Percentiles rank a stretch among this genome's conserved stretches.
Evolutionary conservation across 2,888 invertebrate genomes (phyloP).

Genomic region (Abrostola tripartita): DNA sequence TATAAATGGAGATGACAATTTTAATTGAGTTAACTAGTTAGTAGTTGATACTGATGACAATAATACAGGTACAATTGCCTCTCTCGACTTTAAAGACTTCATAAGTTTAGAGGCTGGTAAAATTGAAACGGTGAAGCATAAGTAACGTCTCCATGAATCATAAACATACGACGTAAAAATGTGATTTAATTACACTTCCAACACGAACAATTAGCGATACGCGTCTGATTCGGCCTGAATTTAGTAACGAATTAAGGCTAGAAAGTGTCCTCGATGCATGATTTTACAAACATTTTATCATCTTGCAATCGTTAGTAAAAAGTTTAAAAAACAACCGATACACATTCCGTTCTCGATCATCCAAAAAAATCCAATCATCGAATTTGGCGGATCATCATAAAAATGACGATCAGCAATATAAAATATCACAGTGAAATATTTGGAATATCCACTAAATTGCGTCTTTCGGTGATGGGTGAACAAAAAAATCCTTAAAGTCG

Average conservation of each 20-base stretch:
- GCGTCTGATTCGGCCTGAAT: conserved; percentile 17
- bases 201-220: conserved; percentile 16
- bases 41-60: too few species aligned
- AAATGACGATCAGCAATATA: conserved; percentile 48
- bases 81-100: too few species aligned
- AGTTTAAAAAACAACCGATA: conserved; percentile 6
- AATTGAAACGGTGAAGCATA: neutral
- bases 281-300: conserved; percentile 5
- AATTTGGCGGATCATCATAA: conserved; percentile 51
- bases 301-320: conserved; percentile 3
- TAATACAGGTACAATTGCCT: too few species aligned
- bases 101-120: too few species aligned
- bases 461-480: conserved; percentile 66
- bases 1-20: too few species aligned
- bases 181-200: conserved; percentile 1
- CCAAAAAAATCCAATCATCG: conserved; percentile 37
- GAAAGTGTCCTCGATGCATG: conserved; percentile 44
- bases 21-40: too few species aligned
- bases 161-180: neutral
- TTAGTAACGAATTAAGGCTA: conserved; percentile 8
- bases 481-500: conserved; percentile 78
- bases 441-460: conserved; percentile 78
- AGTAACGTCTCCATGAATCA: neutral
- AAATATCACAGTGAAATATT: conserved; percentile 74
- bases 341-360: conserved; percentile 16